Conservation (phyloP, 2,113 vertebrate genomes). For the Rhabdornis inornatus region DNA sequence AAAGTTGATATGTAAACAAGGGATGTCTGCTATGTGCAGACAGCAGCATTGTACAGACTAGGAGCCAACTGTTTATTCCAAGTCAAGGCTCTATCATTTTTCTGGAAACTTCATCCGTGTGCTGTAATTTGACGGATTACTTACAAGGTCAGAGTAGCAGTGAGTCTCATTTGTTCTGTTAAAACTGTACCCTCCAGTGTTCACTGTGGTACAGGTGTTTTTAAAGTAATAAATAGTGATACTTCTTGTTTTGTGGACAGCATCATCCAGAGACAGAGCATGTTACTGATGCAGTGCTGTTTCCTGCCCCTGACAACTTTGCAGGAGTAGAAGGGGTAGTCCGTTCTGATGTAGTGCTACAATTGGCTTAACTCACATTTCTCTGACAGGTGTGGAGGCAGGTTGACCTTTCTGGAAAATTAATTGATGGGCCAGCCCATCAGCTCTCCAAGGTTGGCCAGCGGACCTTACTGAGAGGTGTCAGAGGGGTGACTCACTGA, state of each 20-base stretch:
- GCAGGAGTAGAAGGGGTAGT: not conserved
- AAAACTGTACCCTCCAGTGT: not conserved
- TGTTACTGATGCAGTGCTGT: not conserved
- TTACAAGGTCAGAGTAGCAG: not conserved
- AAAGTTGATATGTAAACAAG: fast-evolving
- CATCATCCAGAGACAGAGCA: not conserved
- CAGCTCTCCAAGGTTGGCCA: not conserved
- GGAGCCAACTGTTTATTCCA: not conserved
- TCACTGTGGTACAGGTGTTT: not conserved
- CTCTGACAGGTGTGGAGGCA: not conserved
- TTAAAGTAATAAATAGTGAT: not conserved
- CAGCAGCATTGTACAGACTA: not conserved
- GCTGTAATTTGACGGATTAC: not conserved
- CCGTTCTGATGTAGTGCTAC: not conserved
- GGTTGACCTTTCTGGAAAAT: not conserved
- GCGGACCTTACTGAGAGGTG: fast-evolving
- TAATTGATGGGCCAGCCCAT: fast-evolving
- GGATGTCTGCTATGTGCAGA: not conserved
- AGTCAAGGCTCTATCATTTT: not conserved
- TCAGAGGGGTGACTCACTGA: not conserved
- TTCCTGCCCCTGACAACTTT: not conserved
- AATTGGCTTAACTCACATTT: not conserved
- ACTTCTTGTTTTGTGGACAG: not conserved
- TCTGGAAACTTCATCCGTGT: not conserved
- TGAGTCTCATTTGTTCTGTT: not conserved